phyloP scores from a whole-genome alignment of 2,888 invertebrate species.

The Andrena praecox region DNA sequence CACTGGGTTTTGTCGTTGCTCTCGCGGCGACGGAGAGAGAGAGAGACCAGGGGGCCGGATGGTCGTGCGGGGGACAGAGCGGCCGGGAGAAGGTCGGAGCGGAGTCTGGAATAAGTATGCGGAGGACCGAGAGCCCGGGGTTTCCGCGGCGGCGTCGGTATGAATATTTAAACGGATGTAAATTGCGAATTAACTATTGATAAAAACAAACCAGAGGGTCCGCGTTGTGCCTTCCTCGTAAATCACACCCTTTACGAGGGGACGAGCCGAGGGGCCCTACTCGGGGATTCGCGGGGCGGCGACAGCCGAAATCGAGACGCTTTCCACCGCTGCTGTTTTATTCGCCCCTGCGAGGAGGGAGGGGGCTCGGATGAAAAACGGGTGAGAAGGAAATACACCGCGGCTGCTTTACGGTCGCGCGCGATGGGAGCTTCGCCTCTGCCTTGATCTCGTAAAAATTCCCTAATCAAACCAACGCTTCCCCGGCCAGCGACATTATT shows the following conservation, averaged over 20 bases:
- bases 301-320: constrained; percentile 32
- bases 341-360: background rate
- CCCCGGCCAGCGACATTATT: background rate
- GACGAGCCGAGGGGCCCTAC: background rate
- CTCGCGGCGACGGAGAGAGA: constrained; percentile 26
- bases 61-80: constrained; percentile 18
- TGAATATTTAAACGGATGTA: constrained; percentile 81
- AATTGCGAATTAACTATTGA: constrained; percentile 81
- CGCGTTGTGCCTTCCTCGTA: constrained; percentile 73
- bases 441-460: constrained; percentile 13
- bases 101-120: constrained; percentile 71
- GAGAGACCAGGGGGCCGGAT: constrained; percentile 26
- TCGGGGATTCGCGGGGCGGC: constrained; percentile 7
- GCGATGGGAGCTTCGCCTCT: constrained; percentile 10
- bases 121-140: constrained; percentile 71
- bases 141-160: constrained; percentile 68
- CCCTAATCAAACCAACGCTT: constrained; percentile 26
- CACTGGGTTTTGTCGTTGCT: constrained; percentile 59
- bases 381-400: background rate
- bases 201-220: constrained; percentile 78
- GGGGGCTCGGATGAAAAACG: background rate
- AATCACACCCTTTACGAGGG: constrained; percentile 68
- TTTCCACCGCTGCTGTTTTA: background rate
- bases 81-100: constrained; percentile 23
- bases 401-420: constrained; percentile 11